These are phyloP conservation scores for Heliconius hortense DNA, from an alignment of 2,888 invertebrate species.

Conservation along the genomic window DNA sequence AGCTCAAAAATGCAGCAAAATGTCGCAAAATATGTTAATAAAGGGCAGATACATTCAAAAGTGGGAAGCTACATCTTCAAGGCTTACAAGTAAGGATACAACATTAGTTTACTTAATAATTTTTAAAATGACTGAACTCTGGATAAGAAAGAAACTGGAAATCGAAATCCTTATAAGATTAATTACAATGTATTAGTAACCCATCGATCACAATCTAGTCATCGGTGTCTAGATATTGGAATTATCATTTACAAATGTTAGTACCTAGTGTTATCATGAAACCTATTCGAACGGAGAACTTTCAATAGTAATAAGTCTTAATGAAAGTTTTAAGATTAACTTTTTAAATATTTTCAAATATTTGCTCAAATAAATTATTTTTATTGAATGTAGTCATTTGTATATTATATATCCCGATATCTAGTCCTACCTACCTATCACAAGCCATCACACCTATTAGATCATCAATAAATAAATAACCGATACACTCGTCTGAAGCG, in stretches of 20 bases:
- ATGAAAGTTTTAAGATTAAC: background rate
- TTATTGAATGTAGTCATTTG: background rate
- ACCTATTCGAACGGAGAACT: background rate
- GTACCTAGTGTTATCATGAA: background rate
- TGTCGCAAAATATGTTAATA: slow-evolving; percentile 20
- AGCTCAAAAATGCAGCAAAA: slow-evolving; percentile 14
- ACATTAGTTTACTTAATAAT: slow-evolving; percentile 20
- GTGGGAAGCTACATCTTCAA: slow-evolving; percentile 22
- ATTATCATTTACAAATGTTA: background rate
- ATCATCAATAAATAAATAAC: slow-evolving; percentile 60
- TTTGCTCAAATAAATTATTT: background rate
- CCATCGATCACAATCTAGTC: slow-evolving; percentile 40
- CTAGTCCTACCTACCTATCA: slow-evolving; percentile 69
- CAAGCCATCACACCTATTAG: slow-evolving; percentile 77
- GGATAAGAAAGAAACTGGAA: slow-evolving; percentile 36
- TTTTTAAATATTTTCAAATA: slow-evolving; percentile 5
- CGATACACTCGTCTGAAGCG: slow-evolving; percentile 65
- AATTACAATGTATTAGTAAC: slow-evolving; percentile 39
- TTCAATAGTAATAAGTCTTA: background rate
- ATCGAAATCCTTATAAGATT: slow-evolving; percentile 32
- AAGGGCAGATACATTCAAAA: slow-evolving; percentile 21
- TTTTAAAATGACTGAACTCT: slow-evolving; percentile 28
- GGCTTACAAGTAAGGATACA: slow-evolving; percentile 28
- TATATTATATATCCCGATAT: slow-evolving; percentile 18
- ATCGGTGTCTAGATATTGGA: slow-evolving; percentile 37